Base-by-base conservation (phyloP, 2,797 vertebrate genomes). In the Bovichtus diacanthus region DNA sequence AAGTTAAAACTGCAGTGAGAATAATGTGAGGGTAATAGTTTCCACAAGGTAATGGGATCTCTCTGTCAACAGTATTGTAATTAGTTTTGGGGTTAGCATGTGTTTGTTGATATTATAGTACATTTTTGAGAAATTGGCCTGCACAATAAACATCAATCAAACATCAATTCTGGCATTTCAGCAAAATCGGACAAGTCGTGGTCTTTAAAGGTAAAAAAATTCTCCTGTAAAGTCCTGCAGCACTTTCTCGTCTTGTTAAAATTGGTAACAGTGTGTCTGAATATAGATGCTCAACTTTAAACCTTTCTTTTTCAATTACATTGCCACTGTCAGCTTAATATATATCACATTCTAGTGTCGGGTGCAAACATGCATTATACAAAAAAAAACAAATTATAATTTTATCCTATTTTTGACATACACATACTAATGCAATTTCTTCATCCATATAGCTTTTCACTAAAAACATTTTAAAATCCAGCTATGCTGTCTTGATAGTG, bases 1-100 rank as follows among this genome's bases (percentile, higher is more conserved):
- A 12, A 62, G 64, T 23, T 81, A n/a, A 55, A 31, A 66, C 49
- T 58, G 38, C 63, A 70, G 78, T 77, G 76, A 72, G 56, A 84
- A 71, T 7, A 62, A 27, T 18, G 65, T 0, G 27, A 34, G 56
- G 25, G 41, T 29, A 55, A 74, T 19, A 63, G 71, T 75, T 90
- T 77, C 83, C 72, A 56, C 54, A 38, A 16, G 18, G 53, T 31
- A 2, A 58, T 11, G 53, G 16, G 50, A 84, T 55, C 58, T 18
- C 43, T 74, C 21, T 46, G 56, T 81, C 53, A 41, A 27, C 71
- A 50, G 9, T 19, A 23, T 65, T 19, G 4, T 23, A 54, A 49
- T 77, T 39, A 16, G 36, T 59, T 62, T 47, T 18, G n/a, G 58
- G 11, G 11, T 59, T 65, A 36, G n/a, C 18, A 0, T 19, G 25